Evolutionary conservation across 2,113 vertebrate species (phyloP).

Genomic region (Notarius quadriscutis): DNA sequence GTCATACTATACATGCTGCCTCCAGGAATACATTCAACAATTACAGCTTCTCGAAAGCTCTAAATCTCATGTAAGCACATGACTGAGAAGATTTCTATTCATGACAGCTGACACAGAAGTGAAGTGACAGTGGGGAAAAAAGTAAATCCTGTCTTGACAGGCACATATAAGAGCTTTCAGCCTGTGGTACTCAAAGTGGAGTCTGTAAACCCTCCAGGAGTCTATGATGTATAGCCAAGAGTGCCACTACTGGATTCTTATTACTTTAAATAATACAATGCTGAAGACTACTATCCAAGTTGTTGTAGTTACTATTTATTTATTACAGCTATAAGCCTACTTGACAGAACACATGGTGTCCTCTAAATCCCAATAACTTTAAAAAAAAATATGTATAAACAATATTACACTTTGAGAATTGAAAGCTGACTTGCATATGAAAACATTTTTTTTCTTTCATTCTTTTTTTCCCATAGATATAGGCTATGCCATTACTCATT

Average conservation of each 20-base stretch:
- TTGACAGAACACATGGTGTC: neutral
- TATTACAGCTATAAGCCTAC: neutral
- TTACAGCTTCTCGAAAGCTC: slow-evolving; percentile 5
- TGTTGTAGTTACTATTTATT: neutral
- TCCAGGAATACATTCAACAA: neutral
- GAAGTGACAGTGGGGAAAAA: slow-evolving; percentile 10
- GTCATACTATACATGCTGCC: neutral
- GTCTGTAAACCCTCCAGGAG: neutral
- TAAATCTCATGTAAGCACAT: neutral
- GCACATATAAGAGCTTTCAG: neutral
- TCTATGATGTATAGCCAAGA: neutral
- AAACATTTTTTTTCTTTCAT: neutral
- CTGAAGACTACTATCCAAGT: neutral
- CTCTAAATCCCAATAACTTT: neutral
- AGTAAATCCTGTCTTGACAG: slow-evolving; percentile 5
- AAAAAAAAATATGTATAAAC: neutral
- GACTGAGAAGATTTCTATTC: slow-evolving; percentile 1
- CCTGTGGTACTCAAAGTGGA: neutral
- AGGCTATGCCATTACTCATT: neutral
- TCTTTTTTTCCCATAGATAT: neutral
- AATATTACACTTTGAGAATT: neutral
- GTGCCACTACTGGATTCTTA: neutral
- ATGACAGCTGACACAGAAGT: slow-evolving; percentile 26
- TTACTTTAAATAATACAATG: neutral
- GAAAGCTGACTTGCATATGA: neutral